Evolutionary conservation across 1,140 invertebrate genomes (phyloP), one percentile per base, ranked within the genome.

Genomic region (Brachionus plicatilis): DNA sequence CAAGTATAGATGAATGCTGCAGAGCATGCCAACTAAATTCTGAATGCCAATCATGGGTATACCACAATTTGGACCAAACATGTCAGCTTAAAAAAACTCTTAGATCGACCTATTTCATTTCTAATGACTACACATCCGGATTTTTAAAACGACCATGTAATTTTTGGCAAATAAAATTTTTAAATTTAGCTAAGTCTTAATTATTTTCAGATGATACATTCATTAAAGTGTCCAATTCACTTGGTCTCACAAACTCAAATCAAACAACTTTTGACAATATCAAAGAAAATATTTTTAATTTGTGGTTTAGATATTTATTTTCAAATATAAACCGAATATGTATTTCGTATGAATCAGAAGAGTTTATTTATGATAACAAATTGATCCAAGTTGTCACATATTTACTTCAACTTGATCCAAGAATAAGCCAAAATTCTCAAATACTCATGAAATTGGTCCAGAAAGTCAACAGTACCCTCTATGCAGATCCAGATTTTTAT

Each of bases 401-500:
- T 82, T 41, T 82, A 3, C 17, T 82, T 24, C 27, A 82, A 47
- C 41, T 82, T 12, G 79, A 82, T 37, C 53, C 79, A 5, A 60
- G 79, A n/a, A 82, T 82, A 65, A 60, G 41, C n/a, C 79, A 82
- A 82, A 82, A 82, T 68, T 82, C 79, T 41, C 79, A 65, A 47
- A 45, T 82, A 24, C n/a, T 82, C n/a, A 27, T 65, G 3, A 60
- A 65, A 82, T n/a, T 82, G 17, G 60, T 82, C 11, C 47, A 82
- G 4, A 82, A 29, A 20, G 53, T 82, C 1, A 82, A 82, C 33
- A 33, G 12, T 20, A 82, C 79, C n/a, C 24, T 82, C 3, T 45
- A 0, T 75, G 14, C 6, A 20, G 20, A 75, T 50, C 7, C n/a
- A 27, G 37, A 41, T 75, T 75, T 75, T 75, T 75, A 75, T 9